Percentiles rank a stretch among this genome's conserved stretches.
These are phyloP conservation scores for Tetragonula clypearis DNA, from an alignment of 1,140 invertebrate genomes.

Conservation along the genomic window DNA sequence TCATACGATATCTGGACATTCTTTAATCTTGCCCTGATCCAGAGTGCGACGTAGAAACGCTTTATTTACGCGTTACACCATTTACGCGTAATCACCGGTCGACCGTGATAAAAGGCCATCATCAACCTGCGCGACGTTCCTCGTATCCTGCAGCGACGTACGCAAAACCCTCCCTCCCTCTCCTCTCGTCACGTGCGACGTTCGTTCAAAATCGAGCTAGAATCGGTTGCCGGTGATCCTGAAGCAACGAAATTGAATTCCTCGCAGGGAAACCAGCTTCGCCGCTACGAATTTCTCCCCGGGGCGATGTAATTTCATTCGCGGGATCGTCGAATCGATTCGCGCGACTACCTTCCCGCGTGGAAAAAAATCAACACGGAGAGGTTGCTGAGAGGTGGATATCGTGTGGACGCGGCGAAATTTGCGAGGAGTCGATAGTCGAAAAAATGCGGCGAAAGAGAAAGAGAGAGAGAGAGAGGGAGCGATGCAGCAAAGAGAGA, in stretches of 20 bases:
- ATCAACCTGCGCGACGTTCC: no score
- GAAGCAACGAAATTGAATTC: conserved; percentile 63
- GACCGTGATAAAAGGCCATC: background rate
- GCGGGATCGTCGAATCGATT: conserved; percentile 61
- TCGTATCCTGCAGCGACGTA: background rate
- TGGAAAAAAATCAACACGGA: background rate
- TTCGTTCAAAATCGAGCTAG: conserved; percentile 2
- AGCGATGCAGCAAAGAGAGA: no score
- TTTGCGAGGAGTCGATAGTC: conserved; percentile 11
- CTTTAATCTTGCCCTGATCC: background rate
- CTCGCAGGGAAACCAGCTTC: conserved; percentile 36
- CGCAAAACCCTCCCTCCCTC: no score
- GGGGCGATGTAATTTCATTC: conserved; percentile 64
- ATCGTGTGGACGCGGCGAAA: background rate
- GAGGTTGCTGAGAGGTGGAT: background rate
- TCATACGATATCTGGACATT: background rate
- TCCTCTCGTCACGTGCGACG: background rate
- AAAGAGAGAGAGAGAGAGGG: background rate
- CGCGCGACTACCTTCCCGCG: background rate
- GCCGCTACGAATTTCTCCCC: conserved; percentile 42
- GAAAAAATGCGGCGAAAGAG: conserved; percentile 3
- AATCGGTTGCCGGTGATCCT: conserved; percentile 30
- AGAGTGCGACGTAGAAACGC: background rate
- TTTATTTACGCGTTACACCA: background rate
- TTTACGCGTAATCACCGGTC: background rate